Conservation (phyloP, 2,113 vertebrate genomes). For the Emydocephalus ijimae region DNA sequence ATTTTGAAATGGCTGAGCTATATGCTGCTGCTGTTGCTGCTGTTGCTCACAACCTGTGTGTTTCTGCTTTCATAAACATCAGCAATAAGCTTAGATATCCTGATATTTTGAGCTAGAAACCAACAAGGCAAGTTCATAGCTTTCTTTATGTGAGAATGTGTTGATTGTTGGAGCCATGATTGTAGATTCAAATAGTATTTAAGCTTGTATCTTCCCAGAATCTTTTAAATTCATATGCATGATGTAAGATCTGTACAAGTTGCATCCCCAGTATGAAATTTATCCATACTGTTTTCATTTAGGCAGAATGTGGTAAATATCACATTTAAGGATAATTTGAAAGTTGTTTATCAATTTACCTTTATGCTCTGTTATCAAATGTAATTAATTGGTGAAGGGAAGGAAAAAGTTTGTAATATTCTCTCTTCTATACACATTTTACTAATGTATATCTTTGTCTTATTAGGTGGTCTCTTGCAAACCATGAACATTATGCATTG, state of each 20-base stretch:
- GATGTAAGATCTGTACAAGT: too few relatives aligned
- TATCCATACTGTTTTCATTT: neutral
- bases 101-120: neutral
- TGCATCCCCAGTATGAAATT: neutral
- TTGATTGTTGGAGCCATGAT: neutral
- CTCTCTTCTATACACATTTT: neutral
- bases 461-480: constrained; percentile 89
- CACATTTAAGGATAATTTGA: neutral
- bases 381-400: neutral
- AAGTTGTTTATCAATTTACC: neutral
- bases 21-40: neutral
- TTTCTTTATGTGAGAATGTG: neutral
- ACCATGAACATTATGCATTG: constrained; percentile 88
- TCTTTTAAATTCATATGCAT: neutral
- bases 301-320: neutral
- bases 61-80: neutral
- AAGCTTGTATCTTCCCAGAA: neutral
- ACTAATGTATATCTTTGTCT: constrained; percentile 52
- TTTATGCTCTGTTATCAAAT: neutral
- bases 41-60: neutral
- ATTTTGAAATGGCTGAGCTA: neutral
- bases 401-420: neutral
- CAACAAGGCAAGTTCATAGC: neutral
- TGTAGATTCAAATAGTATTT: neutral
- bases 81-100: neutral